A percentile compares a stretch with the other conserved stretches of the same genome.
Conservation (phyloP, 2,113 vertebrate species). For the Fulica atra region DNA sequence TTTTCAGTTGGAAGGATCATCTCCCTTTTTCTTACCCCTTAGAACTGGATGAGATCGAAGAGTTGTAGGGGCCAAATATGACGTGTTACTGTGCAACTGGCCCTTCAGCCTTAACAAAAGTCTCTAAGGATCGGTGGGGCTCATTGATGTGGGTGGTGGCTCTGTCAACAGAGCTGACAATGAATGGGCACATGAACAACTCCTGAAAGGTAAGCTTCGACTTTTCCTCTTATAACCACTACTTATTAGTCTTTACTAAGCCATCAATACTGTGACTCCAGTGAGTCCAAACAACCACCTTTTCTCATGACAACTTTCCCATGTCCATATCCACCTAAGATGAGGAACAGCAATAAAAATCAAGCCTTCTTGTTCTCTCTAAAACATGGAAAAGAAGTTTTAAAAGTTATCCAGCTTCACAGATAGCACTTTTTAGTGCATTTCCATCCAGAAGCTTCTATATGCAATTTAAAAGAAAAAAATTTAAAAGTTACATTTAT, state of each 20-base stretch:
- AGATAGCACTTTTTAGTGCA: not conserved
- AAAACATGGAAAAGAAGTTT: not conserved
- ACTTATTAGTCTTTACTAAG: not conserved
- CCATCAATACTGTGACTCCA: not conserved
- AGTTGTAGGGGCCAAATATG: not conserved
- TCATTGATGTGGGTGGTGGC: not conserved
- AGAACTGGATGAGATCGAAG: not conserved
- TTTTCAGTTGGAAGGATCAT: not conserved
- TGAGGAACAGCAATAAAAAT: not conserved
- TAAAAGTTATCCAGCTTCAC: not conserved
- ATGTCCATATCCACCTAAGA: not conserved
- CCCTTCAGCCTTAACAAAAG: not conserved
- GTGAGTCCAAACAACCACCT: not conserved
- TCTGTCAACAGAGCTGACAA: not conserved
- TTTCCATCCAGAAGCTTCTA: not conserved
- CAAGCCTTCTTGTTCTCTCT: not conserved
- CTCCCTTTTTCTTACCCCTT: not conserved
- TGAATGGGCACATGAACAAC: not conserved
- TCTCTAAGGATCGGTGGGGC: not conserved
- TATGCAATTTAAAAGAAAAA: not conserved
- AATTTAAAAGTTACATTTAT: not conserved
- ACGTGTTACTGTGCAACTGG: not conserved
- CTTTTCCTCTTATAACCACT: not conserved
- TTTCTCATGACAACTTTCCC: not conserved
- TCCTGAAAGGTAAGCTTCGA: not conserved